phyloP scores from a whole-genome alignment of 2,888 invertebrate genomes.

The Phrixothrix hirtus region DNA sequence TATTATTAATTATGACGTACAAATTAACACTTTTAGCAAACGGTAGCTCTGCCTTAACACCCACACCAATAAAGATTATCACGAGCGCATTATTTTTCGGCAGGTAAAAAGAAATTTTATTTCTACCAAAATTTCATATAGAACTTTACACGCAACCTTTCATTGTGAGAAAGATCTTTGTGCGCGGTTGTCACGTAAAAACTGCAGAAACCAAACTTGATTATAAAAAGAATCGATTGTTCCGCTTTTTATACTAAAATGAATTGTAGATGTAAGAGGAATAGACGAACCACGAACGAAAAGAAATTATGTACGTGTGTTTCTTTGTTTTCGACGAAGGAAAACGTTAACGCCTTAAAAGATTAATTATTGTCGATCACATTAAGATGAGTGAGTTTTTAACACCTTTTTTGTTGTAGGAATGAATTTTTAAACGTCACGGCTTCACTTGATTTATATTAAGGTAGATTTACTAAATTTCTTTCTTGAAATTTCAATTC shows the following conservation, averaged over 20 bases:
- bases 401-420: conserved; percentile 14
- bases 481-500: too few relatives aligned
- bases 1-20: conserved; percentile 23
- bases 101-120: background rate
- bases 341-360: conserved; percentile 14
- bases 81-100: background rate
- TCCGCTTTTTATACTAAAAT: conserved; percentile 25
- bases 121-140: conserved; percentile 9
- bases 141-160: conserved; percentile 1
- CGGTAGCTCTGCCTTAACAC: conserved; percentile 3
- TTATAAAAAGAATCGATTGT: conserved; percentile 26
- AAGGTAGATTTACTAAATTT: background rate
- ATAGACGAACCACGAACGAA: conserved; percentile 14
- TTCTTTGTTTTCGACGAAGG: conserved; percentile 10
- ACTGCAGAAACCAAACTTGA: conserved; percentile 26
- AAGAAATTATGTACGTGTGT: conserved; percentile 12
- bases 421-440: conserved; percentile 16
- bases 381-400: conserved; percentile 16
- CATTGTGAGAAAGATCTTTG: conserved; percentile 6
- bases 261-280: conserved; percentile 22
- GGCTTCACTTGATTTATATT: background rate
- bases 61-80: conserved; percentile 11
- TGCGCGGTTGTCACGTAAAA: conserved; percentile 18
- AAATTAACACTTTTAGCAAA: conserved; percentile 24
- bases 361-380: conserved; percentile 21